Base-by-base conservation (phyloP, 92 coral and sea anemone genomes). In the Palythoa grandiflora region DNA sequence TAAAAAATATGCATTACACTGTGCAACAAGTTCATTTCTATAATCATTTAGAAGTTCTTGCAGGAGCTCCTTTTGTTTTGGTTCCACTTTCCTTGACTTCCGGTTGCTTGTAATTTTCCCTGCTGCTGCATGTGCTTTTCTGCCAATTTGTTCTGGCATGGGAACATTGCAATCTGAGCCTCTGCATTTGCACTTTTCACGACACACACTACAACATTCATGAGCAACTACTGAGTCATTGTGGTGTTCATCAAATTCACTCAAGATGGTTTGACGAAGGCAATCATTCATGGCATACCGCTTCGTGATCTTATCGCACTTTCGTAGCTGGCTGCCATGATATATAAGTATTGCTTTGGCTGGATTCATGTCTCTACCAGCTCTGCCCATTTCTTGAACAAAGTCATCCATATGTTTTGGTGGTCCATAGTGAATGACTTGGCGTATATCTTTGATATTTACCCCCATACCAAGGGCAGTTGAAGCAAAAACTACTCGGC, bases 391-490 rank as follows among this genome's bases (percentile, higher is more conserved):
- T 38, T 86, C 68, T 15, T 84, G 87, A 15, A 70, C 81, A 44
- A 84, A 44, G 14, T 84, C 80, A 38, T 54, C 89, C 6, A 38
- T 60, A 36, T 76, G 50, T 15, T 84, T 5, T 38, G 89, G 84
- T 0, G 89, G 89, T 6, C 89, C 89, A 86, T 75, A 75, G 20
- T 86, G 84, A 48, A 86, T 40, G 2, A 73, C 83, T 40, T 5
- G 12, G 37, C 83, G 1, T 20, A 86, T 76, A 3, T 75, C 73
- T 35, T 75, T 55, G 74, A 86, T 54, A 50, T 50, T 78, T 44
- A 91, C 39, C 1, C 93, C 94, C 94, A 91, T 91, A 14, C 96
- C 94, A 68, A 93, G 88, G 14, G 94, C 93, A 94, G 88, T 90
- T 11, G 93, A 91, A 19, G 89, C 88, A 83, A 91, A 89, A 2